These are phyloP conservation scores for Cantharis rustica DNA, from an alignment of 2,888 invertebrate species.

Conservation along the genomic window DNA sequence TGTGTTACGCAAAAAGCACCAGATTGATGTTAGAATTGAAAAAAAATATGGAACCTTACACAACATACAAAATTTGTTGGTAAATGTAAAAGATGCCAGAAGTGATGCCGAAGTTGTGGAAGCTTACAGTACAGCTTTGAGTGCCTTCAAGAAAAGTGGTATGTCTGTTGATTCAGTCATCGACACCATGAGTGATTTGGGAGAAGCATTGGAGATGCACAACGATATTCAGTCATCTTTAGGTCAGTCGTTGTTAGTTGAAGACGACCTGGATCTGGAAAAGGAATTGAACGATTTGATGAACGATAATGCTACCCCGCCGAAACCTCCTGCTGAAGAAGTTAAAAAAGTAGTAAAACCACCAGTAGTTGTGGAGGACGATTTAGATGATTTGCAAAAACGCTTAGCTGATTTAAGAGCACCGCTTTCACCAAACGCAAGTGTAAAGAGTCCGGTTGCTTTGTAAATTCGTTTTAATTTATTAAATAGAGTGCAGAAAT, in stretches of 20 bases:
- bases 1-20: slow-evolving; percentile 65
- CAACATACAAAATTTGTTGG: slow-evolving; percentile 65
- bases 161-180: slow-evolving; percentile 71
- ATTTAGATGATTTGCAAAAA: slow-evolving; percentile 39
- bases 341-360: background rate
- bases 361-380: slow-evolving; percentile 24
- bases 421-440: slow-evolving; percentile 37
- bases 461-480: slow-evolving; percentile 18
- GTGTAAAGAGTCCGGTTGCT: slow-evolving; percentile 7
- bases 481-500: slow-evolving; percentile 8
- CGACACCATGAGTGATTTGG: slow-evolving; percentile 74
- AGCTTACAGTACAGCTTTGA: slow-evolving; percentile 69
- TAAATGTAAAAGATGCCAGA: slow-evolving; percentile 63
- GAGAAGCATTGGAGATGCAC: slow-evolving; percentile 67
- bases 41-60: slow-evolving; percentile 62
- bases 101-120: slow-evolving; percentile 62
- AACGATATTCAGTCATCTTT: slow-evolving; percentile 63
- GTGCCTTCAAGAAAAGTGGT: slow-evolving; percentile 67
- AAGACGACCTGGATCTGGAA: slow-evolving; percentile 69
- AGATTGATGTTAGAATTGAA: slow-evolving; percentile 61
- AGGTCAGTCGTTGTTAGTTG: slow-evolving; percentile 56
- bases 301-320: slow-evolving; percentile 27
- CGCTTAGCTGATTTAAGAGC: slow-evolving; percentile 42
- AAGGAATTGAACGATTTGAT: slow-evolving; percentile 68
- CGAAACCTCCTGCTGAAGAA: slow-evolving; percentile 2